Base-by-base conservation (phyloP, 2,113 vertebrate species). In the Pygoscelis antarcticus region DNA sequence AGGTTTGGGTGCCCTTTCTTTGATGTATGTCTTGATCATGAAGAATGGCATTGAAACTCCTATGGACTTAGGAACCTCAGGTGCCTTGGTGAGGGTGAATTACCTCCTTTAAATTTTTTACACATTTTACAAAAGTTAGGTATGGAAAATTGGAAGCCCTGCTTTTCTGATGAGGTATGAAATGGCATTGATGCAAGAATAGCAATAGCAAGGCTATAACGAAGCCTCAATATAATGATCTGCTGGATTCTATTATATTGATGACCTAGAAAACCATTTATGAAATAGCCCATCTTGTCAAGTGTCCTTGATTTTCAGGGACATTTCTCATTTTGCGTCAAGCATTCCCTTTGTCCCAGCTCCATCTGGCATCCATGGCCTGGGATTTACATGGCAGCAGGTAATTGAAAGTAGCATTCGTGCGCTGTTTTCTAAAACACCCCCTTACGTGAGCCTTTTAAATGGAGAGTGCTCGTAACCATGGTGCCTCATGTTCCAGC, bases 241-340 rank as follows among this genome's bases (percentile, higher is more conserved):
- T 70, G 57, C 54, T 27, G 5, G 51, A 40, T 71, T 89, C 61
- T 62, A 46, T 97, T 93, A 65, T 77, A 55, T 60, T 18, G 66
- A 9, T 71, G 88, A 64, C 83, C 74, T 69, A 87, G 86, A 92
- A 94, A 95, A 64, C 14, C 46, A 52, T 71, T 89, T 83, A 47
- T 51, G 52, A 72, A 91, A 49, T 30, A 90, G 27, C 62, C 34
- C 47, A n/a, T 74, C 89, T 42, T 79, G 57, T 78, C 55, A 57
- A 78, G 46, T 13, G 68, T 62, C 91, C 94, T 96, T 96, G 83
- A 72, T 78, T 96, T 92, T 90, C 94, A 94, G 93, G 80, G 82
- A 72, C 70, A 5, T 19, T 64, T 90, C 83, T 96, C 57, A 30
- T 80, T 80, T 66, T 92, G 49, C 1, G 0, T 89, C 95, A 95